Evolutionary conservation across 1,140 invertebrate genomes (phyloP), one percentile per base, ranked within the genome.

Genomic region (Lepidurus packardi): DNA sequence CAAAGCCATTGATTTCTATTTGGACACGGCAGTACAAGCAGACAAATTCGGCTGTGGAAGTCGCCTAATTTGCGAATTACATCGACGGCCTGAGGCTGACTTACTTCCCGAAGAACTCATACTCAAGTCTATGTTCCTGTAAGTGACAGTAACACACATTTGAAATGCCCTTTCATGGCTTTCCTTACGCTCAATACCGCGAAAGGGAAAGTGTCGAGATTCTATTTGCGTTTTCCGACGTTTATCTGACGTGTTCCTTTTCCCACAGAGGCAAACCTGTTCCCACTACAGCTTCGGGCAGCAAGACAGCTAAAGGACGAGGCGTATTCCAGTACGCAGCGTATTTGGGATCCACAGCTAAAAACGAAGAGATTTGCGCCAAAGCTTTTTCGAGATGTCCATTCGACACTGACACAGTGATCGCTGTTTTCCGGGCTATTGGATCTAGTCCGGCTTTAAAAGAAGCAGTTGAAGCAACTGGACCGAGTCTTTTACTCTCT

Each of bases 311-410:
- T 43, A 78, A 75, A 41, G 78, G 78, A 3, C 73, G 78, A 13
- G 78, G 78, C 10, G 78, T 78, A 21, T 78, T 78, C 78, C 78
- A 78, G 73, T 78, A 78, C 73, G 78, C 78, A 21, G 78, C 78
- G 2, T 78, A 44, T 47, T 47, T 78, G 43, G 78, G 78, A 11
- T 74, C 78, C 9, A 78, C 78, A 1, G 78, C 78, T 45, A 78
- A 78, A 74, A 78, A 78, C 44, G 43, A 73, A n/a, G 78, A 78
- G 41, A 74, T 74, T 41, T 78, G 78, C 78, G 75, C 65, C 25
- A 73, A 73, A 21, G 73, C 78, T n/a, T 78, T 78, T 44, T 43
- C 78, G 3, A 21, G 78, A 11, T 78, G 78, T 43, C 78, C 78
- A 16, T 78, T 78, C 43, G 78, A 78, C 44, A 75, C 78, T 11